phyloP scores from a whole-genome alignment of 2,888 invertebrate species.

The Diadromus collaris region DNA sequence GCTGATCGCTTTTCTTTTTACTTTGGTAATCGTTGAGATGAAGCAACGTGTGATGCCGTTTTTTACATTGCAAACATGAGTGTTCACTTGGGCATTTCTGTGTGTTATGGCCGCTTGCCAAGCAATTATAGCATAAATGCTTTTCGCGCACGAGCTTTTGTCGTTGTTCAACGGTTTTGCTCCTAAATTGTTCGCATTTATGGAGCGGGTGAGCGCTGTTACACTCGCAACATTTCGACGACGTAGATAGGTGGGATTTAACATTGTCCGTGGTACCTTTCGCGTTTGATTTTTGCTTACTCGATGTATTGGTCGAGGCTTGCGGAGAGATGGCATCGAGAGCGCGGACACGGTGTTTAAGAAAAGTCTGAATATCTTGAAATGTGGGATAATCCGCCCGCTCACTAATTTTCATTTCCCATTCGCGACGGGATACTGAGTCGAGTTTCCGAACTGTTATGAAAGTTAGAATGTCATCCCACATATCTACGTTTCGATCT shows the following conservation, averaged over 20 bases:
- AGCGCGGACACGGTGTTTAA: conserved; percentile 14
- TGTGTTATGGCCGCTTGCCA: conserved; percentile 33
- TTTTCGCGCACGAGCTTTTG: conserved; percentile 16
- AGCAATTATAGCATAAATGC: conserved; percentile 49
- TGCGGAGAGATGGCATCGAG: conserved; percentile 1
- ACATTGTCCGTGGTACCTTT: not conserved
- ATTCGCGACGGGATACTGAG: conserved; percentile 26
- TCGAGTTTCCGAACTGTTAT: conserved; percentile 28
- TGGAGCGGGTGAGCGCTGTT: conserved; percentile 23
- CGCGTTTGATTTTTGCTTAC: too few relatives aligned
- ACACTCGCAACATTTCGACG: conserved; percentile 13
- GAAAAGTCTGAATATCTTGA: conserved; percentile 14
- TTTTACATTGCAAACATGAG: conserved; percentile 40
- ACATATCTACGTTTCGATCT: conserved; percentile 26
- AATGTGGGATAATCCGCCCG: conserved; percentile 20
- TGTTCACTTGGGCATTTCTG: conserved; percentile 36
- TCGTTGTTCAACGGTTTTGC: conserved; percentile 21
- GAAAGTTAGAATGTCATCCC: conserved; percentile 33
- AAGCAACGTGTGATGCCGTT: conserved; percentile 46
- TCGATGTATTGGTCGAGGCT: too few relatives aligned
- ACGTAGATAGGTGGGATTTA: conserved; percentile 31
- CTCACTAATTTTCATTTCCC: conserved; percentile 35
- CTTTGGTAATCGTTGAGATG: conserved; percentile 33
- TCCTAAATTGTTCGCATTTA: conserved; percentile 39
- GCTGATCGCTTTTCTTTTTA: conserved; percentile 5